Evolutionary conservation across 2,113 vertebrate genomes (phyloP).

Genomic region (Percina caprodes): DNA sequence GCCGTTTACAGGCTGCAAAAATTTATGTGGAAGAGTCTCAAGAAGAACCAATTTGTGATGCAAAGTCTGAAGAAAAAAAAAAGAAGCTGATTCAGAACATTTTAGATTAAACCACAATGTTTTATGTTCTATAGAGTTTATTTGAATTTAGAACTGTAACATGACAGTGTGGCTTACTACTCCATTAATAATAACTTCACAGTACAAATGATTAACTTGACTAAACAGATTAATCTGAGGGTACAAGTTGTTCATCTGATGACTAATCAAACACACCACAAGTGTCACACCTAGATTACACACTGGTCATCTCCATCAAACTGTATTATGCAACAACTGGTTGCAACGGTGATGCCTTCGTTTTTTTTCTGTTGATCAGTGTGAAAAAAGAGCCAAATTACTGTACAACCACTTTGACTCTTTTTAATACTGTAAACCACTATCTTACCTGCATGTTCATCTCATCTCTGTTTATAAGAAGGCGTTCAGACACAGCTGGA

Average conservation of each 20-base stretch:
- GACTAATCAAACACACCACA: background rate
- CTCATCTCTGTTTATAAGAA: slow-evolving; percentile 1
- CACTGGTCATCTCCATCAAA: background rate
- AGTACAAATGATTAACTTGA: background rate
- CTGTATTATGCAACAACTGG: background rate
- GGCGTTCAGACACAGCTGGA: slow-evolving; percentile 4
- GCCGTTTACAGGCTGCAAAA: background rate
- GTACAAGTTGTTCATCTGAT: background rate
- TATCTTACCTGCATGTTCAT: background rate
- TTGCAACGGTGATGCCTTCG: background rate
- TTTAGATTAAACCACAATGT: background rate
- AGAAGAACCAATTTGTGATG: background rate
- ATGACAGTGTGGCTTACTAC: background rate
- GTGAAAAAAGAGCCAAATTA: too few species aligned
- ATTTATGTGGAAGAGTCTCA: slow-evolving; percentile 16
- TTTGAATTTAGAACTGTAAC: background rate
- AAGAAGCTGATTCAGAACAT: background rate
- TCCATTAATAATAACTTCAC: too few species aligned
- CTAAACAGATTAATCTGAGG: background rate
- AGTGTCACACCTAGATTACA: slow-evolving; percentile 4
- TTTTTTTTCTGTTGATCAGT: too few species aligned
- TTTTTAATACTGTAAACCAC: background rate
- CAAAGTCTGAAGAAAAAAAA: slow-evolving; percentile 7
- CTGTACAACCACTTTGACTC: too few species aligned
- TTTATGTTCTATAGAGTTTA: background rate